phyloP scores from a whole-genome alignment of 2,888 invertebrate species.

The Cremastinae sp. region DNA sequence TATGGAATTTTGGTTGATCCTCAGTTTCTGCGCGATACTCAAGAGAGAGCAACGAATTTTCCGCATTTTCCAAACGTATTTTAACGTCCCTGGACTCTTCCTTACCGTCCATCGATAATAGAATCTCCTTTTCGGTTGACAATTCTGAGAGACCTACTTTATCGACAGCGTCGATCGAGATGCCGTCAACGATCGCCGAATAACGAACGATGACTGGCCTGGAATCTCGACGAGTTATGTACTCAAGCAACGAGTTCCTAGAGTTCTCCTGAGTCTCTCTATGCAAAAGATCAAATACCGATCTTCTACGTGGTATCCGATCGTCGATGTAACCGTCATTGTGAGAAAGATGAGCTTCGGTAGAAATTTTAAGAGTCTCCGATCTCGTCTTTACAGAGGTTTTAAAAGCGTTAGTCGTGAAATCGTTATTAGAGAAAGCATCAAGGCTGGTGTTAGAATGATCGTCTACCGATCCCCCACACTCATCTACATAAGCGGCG shows the following conservation, averaged over 20 bases:
- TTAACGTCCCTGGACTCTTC: constrained; percentile 61
- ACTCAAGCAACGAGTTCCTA: constrained; percentile 60
- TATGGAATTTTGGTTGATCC: constrained; percentile 17
- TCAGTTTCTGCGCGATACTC: constrained; percentile 61
- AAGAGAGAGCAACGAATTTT: constrained; percentile 68
- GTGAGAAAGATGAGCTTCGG: background rate
- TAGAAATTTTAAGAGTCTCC: constrained; percentile 10
- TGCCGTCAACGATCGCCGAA: constrained; percentile 51
- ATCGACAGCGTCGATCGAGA: background rate
- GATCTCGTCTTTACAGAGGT: background rate
- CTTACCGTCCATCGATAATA: background rate
- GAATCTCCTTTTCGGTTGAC: constrained; percentile 1
- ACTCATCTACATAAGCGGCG: constrained; percentile 33
- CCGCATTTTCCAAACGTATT: constrained; percentile 69
- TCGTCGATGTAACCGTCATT: constrained; percentile 49
- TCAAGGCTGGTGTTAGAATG: constrained; percentile 1
- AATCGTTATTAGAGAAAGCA: constrained; percentile 29
- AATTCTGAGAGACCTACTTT: background rate
- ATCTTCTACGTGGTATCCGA: constrained; percentile 43
- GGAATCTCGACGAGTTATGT: constrained; percentile 38
- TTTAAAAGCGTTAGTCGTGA: constrained; percentile 47
- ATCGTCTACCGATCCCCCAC: constrained; percentile 2
- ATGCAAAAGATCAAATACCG: constrained; percentile 43
- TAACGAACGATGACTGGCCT: constrained; percentile 62
- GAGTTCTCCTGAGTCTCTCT: constrained; percentile 58